A percentile compares a stretch with the other conserved stretches of the same genome.
Evolutionary conservation across 2,888 invertebrate species (phyloP).

Genomic region (Lasiommata megera): DNA sequence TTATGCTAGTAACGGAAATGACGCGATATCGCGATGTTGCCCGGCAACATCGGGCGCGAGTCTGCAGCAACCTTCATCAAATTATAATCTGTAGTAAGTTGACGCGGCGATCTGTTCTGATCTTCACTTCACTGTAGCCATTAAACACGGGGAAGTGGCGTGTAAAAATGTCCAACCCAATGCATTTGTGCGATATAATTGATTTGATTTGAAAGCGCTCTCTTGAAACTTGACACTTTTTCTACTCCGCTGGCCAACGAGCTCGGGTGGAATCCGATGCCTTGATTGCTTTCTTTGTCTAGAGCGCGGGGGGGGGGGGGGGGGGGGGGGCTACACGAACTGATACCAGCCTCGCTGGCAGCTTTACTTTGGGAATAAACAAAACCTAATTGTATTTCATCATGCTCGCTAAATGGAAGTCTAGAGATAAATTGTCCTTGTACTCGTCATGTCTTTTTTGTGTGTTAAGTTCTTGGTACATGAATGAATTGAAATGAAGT

Average conservation of each 20-base stretch:
- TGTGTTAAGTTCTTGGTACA: too few relatives aligned
- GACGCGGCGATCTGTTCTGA: background rate
- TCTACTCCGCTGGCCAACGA: conserved; percentile 18
- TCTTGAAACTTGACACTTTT: conserved; percentile 13
- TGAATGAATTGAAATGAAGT: too few relatives aligned
- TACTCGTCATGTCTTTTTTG: too few relatives aligned
- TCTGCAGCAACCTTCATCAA: too few relatives aligned
- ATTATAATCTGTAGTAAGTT: too few relatives aligned
- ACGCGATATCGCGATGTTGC: too few relatives aligned
- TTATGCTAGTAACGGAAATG: too few relatives aligned
- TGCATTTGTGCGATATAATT: conserved; percentile 20
- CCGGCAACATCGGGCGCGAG: too few relatives aligned
- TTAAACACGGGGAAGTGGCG: conserved; percentile 1
- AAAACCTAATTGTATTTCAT: too few relatives aligned
- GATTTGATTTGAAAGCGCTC: conserved; percentile 22
- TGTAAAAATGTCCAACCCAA: conserved; percentile 4
- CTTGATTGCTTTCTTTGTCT: conserved; percentile 11
- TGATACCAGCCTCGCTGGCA: background rate
- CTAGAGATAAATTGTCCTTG: too few relatives aligned
- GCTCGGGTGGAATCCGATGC: conserved; percentile 1
- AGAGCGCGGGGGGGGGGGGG: background rate
- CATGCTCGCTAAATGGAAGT: too few relatives aligned
- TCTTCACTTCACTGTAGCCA: background rate
- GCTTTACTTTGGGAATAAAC: background rate
- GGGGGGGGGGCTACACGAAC: background rate